These are phyloP conservation scores for Hyalella azteca DNA, from an alignment of 2,888 invertebrate species.

Conservation along the genomic window DNA sequence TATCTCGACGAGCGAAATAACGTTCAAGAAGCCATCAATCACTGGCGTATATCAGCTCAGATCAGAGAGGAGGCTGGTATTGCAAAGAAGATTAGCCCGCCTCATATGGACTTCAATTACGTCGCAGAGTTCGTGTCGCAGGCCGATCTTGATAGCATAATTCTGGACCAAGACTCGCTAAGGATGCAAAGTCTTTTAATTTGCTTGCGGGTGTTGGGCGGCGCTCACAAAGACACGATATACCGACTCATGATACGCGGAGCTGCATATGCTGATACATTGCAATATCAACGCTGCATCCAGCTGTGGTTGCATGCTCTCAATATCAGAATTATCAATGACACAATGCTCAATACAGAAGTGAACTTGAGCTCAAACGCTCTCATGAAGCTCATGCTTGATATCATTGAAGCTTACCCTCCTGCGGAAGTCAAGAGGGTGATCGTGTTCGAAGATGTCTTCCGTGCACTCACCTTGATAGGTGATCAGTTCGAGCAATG, in stretches of 20 bases:
- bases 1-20: slow-evolving; percentile 76
- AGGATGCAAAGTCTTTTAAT: slow-evolving; percentile 86
- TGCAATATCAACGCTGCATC: slow-evolving; percentile 78
- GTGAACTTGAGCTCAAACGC: slow-evolving; percentile 87
- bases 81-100: slow-evolving; percentile 69
- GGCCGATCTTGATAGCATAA: slow-evolving; percentile 74
- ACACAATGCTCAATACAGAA: slow-evolving; percentile 75
- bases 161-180: slow-evolving; percentile 82
- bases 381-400: slow-evolving; percentile 79
- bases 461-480: slow-evolving; percentile 73
- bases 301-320: slow-evolving; percentile 82
- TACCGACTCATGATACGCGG: slow-evolving; percentile 73
- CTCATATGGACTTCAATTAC: slow-evolving; percentile 71
- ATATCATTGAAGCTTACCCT: slow-evolving; percentile 62
- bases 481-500: slow-evolving; percentile 70
- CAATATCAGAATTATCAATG: slow-evolving; percentile 75
- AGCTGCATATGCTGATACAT: slow-evolving; percentile 67
- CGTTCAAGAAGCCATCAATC: slow-evolving; percentile 70
- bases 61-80: slow-evolving; percentile 63
- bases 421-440: slow-evolving; percentile 60
- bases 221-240: slow-evolving; percentile 72
- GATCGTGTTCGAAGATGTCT: slow-evolving; percentile 73
- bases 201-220: slow-evolving; percentile 84
- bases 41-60: slow-evolving; percentile 82
- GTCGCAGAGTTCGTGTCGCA: slow-evolving; percentile 76